phyloP scores from a whole-genome alignment of 2,797 vertebrate genomes.

The Yasuhikotakia modesta region DNA sequence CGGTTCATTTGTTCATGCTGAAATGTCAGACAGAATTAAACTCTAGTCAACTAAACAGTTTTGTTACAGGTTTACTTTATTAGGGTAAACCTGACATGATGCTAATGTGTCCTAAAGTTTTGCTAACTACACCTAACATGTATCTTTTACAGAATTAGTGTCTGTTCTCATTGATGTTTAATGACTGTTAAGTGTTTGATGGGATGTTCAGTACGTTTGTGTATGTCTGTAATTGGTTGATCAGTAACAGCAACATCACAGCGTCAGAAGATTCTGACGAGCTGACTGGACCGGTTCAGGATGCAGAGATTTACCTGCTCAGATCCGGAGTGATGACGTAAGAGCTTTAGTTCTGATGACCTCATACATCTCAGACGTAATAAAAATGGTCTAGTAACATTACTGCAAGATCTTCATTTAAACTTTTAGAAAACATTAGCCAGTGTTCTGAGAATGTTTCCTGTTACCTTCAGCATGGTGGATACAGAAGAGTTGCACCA shows the following conservation, averaged over 20 bases:
- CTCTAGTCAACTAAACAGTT: conserved; percentile 26
- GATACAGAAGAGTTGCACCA: no score
- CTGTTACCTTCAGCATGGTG: no score
- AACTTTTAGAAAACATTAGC: no score
- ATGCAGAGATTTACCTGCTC: conserved; percentile 90
- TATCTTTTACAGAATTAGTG: neutral
- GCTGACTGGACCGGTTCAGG: conserved; percentile 78
- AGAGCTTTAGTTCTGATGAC: neutral
- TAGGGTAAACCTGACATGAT: conserved; percentile 15
- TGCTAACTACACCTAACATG: conserved; percentile 6
- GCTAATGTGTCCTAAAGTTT: conserved; percentile 1
- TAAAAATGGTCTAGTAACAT: no score
- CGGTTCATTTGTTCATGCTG: neutral
- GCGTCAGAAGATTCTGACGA: conserved; percentile 83
- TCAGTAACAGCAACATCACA: conserved; percentile 68
- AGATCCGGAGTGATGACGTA: conserved; percentile 93
- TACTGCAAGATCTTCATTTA: no score
- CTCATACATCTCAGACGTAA: neutral
- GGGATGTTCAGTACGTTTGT: no score
- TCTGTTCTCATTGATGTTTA: neutral
- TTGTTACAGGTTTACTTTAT: conserved; percentile 32
- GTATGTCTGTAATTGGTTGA: conserved; percentile 26
- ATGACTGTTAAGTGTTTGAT: no score
- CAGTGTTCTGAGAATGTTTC: no score
- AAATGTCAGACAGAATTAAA: conserved; percentile 25